Base-by-base conservation (phyloP, 2,888 invertebrate genomes). In the Athrips mouffetella region DNA sequence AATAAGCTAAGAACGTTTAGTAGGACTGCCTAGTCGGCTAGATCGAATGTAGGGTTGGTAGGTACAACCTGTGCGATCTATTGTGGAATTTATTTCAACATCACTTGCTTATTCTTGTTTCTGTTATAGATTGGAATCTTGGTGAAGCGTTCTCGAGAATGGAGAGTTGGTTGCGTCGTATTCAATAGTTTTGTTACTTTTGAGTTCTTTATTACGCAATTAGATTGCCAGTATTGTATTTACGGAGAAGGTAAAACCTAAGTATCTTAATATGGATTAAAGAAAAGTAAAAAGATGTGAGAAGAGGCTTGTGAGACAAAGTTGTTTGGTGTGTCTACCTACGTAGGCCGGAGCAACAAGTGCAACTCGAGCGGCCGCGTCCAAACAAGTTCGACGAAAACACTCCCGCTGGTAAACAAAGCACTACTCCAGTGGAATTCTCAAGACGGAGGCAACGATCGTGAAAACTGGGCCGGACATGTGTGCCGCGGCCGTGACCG, bases 381-480 rank as follows among this genome's bases (percentile, higher is more conserved):
- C 23, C 44, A 42, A 18, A 44, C 44, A 52, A 47, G 51, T 53
- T 51, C 53, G 50, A 23, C 33, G 63, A 69, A 70, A 59, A 68
- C 67, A 59, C 66, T 65, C 52, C 54, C 49, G 48, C 63, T 65
- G 60, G 76, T 82, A 81, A 81, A 84, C 85, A 84, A 86, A 84
- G 83, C 78, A 76, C 76, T 71, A 63, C 55, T 61, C 65, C 62
- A 66, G 65, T 63, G 73, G 81, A 79, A 80, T 78, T 77, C 72
- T 67, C 62, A 67, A 76, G 71, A 70, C 73, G 72, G 68, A 72
- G 71, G 65, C 73, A 72, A 65, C 72, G 67, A 71, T 74, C 85
- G 85, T 82, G 84, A 85, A 85, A 87, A 86, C 86, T 84, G 81
- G 83, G 80, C 84, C 86, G 87, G 86, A 85, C 86, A 85, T 83